These are phyloP conservation scores for Dermolepida albohirtum DNA, from an alignment of 2,888 invertebrate genomes.

Conservation along the genomic window DNA sequence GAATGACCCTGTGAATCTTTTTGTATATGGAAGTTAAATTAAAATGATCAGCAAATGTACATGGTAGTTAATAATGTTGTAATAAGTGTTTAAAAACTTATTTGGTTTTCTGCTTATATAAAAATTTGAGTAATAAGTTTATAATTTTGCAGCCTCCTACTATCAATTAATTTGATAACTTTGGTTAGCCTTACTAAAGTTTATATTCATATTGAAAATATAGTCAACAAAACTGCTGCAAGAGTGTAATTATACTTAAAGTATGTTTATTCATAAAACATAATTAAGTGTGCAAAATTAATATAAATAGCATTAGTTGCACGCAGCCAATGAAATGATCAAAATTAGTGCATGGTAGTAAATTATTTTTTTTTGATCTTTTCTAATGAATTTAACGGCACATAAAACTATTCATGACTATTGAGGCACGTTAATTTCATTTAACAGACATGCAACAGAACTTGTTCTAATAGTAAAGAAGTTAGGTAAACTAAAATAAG, in stretches of 20 bases:
- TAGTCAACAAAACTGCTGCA: not conserved
- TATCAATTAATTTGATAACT: too few relatives aligned
- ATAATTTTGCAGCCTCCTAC: too few relatives aligned
- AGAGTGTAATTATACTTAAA: conserved; percentile 17
- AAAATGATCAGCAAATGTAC: too few relatives aligned
- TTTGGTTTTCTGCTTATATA: too few relatives aligned
- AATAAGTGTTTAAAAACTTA: too few relatives aligned
- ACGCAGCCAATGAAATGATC: conserved; percentile 42
- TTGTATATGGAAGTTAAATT: too few relatives aligned
- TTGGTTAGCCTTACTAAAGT: too few relatives aligned
- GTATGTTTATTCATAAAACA: conserved; percentile 7
- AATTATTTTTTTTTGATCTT: conserved; percentile 29
- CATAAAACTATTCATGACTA: not conserved
- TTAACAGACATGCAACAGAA: conserved; percentile 44
- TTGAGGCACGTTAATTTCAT: conserved; percentile 27
- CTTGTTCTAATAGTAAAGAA: conserved; percentile 39
- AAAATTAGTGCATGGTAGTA: conserved; percentile 43
- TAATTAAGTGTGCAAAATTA: conserved; percentile 34
- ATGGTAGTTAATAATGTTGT: too few relatives aligned
- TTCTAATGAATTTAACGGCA: conserved; percentile 35
- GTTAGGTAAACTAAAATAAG: conserved; percentile 58
- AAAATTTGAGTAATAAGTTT: too few relatives aligned
- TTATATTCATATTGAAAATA: too few relatives aligned
- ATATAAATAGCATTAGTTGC: conserved; percentile 43
- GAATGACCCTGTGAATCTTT: too few relatives aligned